A percentile compares a stretch with the other conserved stretches of the same genome.
Evolutionary conservation across 2,888 invertebrate species (phyloP).

Genomic region (Catocala sponsa): DNA sequence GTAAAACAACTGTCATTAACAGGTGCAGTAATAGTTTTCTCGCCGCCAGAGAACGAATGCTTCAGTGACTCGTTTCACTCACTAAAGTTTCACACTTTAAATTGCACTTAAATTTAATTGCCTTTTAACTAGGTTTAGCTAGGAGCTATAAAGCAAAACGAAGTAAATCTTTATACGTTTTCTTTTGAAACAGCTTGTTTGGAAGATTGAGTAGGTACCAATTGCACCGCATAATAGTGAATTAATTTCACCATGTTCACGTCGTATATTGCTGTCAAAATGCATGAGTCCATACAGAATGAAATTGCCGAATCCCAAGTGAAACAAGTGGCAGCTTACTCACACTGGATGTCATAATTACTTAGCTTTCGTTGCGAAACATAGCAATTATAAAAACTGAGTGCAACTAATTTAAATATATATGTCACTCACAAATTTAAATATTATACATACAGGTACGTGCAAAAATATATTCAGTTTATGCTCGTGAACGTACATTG

Average conservation of each 20-base stretch:
- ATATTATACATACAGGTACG: too few relatives aligned
- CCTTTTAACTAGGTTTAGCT: conserved; percentile 1
- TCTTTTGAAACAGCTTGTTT: conserved; percentile 2
- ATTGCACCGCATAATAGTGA: too few relatives aligned
- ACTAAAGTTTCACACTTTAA: conserved; percentile 5
- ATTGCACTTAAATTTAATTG: conserved; percentile 8
- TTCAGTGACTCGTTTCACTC: conserved; percentile 4
- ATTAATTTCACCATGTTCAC: too few relatives aligned
- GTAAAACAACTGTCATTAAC: conserved; percentile 19
- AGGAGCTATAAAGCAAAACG: background rate
- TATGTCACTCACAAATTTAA: too few relatives aligned
- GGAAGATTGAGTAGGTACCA: background rate
- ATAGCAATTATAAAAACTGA: too few relatives aligned
- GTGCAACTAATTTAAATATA: too few relatives aligned
- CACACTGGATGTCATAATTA: too few relatives aligned
- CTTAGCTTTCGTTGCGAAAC: too few relatives aligned
- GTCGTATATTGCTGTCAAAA: conserved; percentile 2
- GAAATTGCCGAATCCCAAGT: background rate
- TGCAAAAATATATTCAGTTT: too few relatives aligned
- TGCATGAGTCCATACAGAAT: background rate
- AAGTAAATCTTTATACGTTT: background rate
- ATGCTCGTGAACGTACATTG: too few relatives aligned
- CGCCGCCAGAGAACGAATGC: conserved; percentile 7
- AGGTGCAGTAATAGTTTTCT: conserved; percentile 16
- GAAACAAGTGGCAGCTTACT: background rate